Evolutionary conservation across 1,140 invertebrate genomes (phyloP), one percentile per base, ranked within the genome.

Genomic region (Saxidomus purpurata): DNA sequence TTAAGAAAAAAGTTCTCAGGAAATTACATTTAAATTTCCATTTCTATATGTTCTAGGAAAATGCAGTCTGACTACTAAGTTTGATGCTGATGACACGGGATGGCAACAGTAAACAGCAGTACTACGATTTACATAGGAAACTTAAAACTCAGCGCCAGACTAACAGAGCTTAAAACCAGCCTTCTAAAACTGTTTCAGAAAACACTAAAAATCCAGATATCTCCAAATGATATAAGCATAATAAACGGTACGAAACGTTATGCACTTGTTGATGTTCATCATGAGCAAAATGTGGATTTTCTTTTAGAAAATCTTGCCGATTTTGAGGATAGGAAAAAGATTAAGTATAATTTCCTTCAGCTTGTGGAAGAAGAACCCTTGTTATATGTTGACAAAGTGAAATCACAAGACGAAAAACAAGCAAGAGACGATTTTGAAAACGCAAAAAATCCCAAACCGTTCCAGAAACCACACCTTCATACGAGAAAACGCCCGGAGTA

Each of bases 361-460:
- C n/a, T 89, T 28, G 69, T 55, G 34, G 67, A 83, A 49, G 11
- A 49, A 22, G 87, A 52, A 34, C 55, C 31, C 8, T 63, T 17
- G 11, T 69, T 89, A 28, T 79, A 89, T 77, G 87, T 89, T 40
- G 87, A 89, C 74, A 83, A 52, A 74, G 79, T 89, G 11, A 89
- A 83, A 74, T 83, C 80, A 2, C 63, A 83, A 25, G 87, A 89
- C 52, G 81, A 89, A 15, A 76, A 83, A 34, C 87, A 89, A 49
- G 63, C 87, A 36, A 83, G 69, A 61, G 79, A 81, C 38, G 87
- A 89, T 59, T 89, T 89, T 49, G 87, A 89, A 88, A 81, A 88
- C 47, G 63, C 76, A 1, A 80, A 71, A 55, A 88, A 88, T 81
- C 77, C 47, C 34, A 59, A 55, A 25, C 86, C 76, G 28, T 88